Base-by-base conservation (phyloP, 2,888 invertebrate species). In the Apantesis nais region DNA sequence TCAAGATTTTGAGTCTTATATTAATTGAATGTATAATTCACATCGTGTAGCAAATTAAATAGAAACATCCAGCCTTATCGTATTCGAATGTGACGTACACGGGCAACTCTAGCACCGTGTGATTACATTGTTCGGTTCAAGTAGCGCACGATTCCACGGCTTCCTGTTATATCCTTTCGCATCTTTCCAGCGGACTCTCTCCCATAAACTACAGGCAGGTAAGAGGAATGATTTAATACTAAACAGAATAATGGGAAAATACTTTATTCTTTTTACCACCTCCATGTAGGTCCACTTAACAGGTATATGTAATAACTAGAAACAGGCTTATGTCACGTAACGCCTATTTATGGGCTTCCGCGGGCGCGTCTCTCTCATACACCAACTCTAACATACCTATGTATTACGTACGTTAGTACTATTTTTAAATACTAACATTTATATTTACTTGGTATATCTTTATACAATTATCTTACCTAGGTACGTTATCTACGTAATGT, bases 301-400 rank as follows among this genome's bases (percentile, higher is more conserved):
- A 44, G 44, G 44, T 22, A 41, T 63, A 71, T 74, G 65, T 78
- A 74, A 76, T 72, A 76, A 69, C 75, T 81, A 77, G 75, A 80
- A 82, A 81, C 75, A 82, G 80, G 81, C 83, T 86, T 83, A 86
- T 37, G 80, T 80, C 78, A 71, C 75, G 80, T 81, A 80, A 82
- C 75, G 44, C 60, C 76, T 82, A 85, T 86, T 85, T 83, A 85
- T 78, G 73, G 81, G 78, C 78, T 84, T 85, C 83, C 78, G 81
- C 71, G 55, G 78, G 73, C 66, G 75, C 79, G 74, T 77, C 75
- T 71, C 22, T 44, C 19, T 41, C 29, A 52, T 34, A n/a, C 22
- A n/a, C 48, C 2, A 52, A 52, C 48, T n/a, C n/a, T 52, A 52
- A 52, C 8, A n/a, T 52, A 64, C 31, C 48, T 19, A 16, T 63